phyloP scores from a whole-genome alignment of 1,140 invertebrate species.

The Trachymyrmex cornetzi region DNA sequence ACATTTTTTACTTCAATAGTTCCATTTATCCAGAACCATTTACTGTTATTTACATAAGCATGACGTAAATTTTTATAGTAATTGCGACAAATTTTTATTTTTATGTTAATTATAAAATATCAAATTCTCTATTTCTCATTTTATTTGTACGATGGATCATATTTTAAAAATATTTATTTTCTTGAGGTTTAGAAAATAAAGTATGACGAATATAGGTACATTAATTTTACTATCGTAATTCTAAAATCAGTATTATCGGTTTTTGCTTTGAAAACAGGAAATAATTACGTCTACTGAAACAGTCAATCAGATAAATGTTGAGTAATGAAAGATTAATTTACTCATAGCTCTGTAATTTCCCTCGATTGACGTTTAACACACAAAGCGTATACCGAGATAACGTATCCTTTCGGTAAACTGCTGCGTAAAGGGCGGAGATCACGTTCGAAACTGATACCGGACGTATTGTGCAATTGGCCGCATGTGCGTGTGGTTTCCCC shows the following conservation, averaged over 20 bases:
- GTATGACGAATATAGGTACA: background rate
- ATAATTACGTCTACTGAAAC: background rate
- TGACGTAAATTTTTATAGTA: background rate
- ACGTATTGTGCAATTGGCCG: conserved; percentile 63
- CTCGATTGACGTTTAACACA: background rate
- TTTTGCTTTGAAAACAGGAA: background rate
- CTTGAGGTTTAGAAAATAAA: background rate
- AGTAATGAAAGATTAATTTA: conserved; percentile 24
- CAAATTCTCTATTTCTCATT: background rate
- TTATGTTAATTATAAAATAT: background rate
- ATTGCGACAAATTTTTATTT: background rate
- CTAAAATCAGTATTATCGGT: background rate
- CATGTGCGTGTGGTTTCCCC: conserved; percentile 49
- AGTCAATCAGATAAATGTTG: background rate
- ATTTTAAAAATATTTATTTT: background rate
- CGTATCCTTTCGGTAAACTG: background rate
- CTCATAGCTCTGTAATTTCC: background rate
- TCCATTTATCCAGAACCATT: background rate
- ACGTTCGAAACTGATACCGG: conserved; percentile 13
- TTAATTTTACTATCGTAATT: background rate
- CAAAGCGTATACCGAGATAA: background rate
- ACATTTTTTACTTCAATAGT: background rate
- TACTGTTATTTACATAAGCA: background rate
- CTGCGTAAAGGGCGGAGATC: conserved; percentile 60
- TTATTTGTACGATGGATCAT: background rate